Conservation (phyloP, 2,797 vertebrate species). For the Cuniculus paca region DNA sequence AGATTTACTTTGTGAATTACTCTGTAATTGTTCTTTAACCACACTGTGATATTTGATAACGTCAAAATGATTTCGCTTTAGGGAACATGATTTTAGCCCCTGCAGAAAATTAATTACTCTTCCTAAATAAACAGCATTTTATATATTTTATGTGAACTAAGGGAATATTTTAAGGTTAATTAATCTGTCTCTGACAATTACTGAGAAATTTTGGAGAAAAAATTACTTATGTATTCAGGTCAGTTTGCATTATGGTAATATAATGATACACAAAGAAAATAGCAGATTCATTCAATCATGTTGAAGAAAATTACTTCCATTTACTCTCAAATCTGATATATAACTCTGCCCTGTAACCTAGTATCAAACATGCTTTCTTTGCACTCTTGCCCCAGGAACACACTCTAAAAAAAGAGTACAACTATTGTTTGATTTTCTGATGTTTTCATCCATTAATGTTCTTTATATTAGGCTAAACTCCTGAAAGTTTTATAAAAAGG, state of each 20-base stretch:
- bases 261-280: not conserved
- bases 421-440: not conserved
- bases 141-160: constrained; percentile 77
- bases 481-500: not conserved
- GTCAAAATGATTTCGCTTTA: constrained; percentile 90
- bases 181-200: constrained; percentile 85
- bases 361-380: not conserved
- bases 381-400: not conserved
- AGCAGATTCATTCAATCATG: constrained; percentile 15
- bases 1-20: constrained; percentile 90
- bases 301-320: constrained; percentile 5
- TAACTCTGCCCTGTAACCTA: not conserved
- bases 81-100: constrained; percentile 87
- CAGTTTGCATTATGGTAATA: constrained; percentile 62
- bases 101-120: constrained; percentile 88
- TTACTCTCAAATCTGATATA: constrained; percentile 20
- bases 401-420: not conserved
- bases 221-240: constrained; percentile 46
- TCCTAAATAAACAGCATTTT: constrained; percentile 81
- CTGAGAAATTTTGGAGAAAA: constrained; percentile 65
- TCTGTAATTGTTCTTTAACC: constrained; percentile 90
- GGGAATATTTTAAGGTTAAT: constrained; percentile 87
- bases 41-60: constrained; percentile 90
- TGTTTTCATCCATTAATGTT: not conserved
- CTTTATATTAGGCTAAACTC: not conserved